Evolutionary conservation across 1,140 invertebrate genomes (phyloP), one percentile per base, ranked within the genome.

Genomic region (Pseudomyrmex cubaensis): DNA sequence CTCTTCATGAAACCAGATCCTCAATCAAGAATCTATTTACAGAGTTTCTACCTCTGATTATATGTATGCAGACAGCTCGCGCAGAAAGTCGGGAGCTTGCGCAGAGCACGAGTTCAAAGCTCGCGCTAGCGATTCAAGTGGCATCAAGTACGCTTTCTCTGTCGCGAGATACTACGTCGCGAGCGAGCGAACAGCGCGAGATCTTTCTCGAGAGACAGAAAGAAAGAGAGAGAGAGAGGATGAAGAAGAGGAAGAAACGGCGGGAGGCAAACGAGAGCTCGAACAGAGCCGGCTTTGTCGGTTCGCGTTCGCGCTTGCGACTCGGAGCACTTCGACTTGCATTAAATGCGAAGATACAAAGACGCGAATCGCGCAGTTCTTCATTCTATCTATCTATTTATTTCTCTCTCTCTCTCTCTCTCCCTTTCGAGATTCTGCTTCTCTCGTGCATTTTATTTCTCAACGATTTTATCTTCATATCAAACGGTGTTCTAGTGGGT

Each of bases 231-330:
- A 35, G 35, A 35, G 72, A 56, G 54, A 63, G 61, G 63, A 57
- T 22, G 63, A 67, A 72, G 54, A 74, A 72, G 54, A 74, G 57
- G 35, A 69, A 78, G 46, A 20, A 77, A 50, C 25, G 75, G 50
- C 20, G 9, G 12, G 25, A 78, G 73, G 73, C 67, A 63, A 84
- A 88, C 80, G 84, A 90, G 88, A 78, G 86, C 83, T 87, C 69
- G 85, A 91, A 91, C 91, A 92, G 89, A 87, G 87, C 67, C 56
- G 75, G 90, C 91, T 90, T 92, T 92, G 91, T 92, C 86, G 89
- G 84, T 85, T 89, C 85, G 83, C 80, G 88, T 90, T 92, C 85
- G 86, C 90, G 87, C 87, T 90, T 89, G 66, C 85, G 88, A 87
- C 85, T 91, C 72, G 87, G 84, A 90, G 89, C 87, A 91, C 87